Percentiles rank a stretch among this genome's conserved stretches.
phyloP scores from a whole-genome alignment of 1,140 invertebrate species.

The Drosophila persimilis region DNA sequence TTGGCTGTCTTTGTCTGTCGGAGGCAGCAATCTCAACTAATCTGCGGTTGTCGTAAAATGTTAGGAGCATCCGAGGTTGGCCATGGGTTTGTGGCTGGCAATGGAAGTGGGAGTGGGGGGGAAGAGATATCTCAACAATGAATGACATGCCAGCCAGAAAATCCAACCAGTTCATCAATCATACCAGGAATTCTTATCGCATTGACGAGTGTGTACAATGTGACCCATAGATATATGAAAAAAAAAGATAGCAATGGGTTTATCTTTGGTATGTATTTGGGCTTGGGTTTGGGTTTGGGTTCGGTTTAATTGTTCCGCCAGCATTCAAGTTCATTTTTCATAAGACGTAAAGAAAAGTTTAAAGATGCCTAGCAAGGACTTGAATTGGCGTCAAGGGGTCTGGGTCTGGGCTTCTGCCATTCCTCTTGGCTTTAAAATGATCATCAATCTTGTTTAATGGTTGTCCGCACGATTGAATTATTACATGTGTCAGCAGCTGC shows the following conservation, averaged over 20 bases:
- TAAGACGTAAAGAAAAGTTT: conserved; percentile 47
- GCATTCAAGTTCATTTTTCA: conserved; percentile 63
- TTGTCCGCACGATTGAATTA: conserved; percentile 83
- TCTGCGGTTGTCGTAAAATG: conserved; percentile 75
- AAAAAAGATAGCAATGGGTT: conserved; percentile 21
- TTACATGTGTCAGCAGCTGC: conserved; percentile 80
- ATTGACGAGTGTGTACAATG: conserved; percentile 27
- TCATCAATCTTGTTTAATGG: conserved; percentile 83
- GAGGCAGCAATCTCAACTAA: conserved; percentile 74
- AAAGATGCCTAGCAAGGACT: conserved; percentile 40
- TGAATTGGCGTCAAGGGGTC: conserved; percentile 61
- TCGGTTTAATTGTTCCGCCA: conserved; percentile 61
- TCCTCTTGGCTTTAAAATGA: conserved; percentile 66
- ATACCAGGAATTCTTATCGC: conserved; percentile 63
- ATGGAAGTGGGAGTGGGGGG: not conserved
- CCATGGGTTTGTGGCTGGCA: not conserved
- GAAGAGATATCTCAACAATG: conserved; percentile 61
- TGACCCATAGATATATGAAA: conserved; percentile 20
- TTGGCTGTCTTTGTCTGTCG: conserved; percentile 66
- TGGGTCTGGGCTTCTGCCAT: conserved; percentile 7
- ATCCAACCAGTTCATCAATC: conserved; percentile 66
- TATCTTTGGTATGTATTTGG: conserved; percentile 14
- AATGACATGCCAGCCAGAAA: conserved; percentile 51
- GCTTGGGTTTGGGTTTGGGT: not conserved
- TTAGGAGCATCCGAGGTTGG: conserved; percentile 17